A percentile compares a stretch with the other conserved stretches of the same genome.
Conservation (phyloP, 2,113 vertebrate genomes). For the Gambusia affinis region DNA sequence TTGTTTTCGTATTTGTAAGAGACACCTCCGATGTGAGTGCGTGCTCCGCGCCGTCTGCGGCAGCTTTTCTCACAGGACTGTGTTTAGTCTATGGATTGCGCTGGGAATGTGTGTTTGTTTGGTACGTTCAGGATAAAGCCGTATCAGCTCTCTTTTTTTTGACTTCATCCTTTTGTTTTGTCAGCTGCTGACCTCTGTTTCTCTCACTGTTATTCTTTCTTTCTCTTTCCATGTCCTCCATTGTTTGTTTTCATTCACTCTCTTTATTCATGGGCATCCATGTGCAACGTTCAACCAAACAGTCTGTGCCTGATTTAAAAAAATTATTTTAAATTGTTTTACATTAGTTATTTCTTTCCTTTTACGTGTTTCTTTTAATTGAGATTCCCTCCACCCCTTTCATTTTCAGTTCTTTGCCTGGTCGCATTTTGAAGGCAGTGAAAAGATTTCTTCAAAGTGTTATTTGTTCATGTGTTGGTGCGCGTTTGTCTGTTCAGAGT, state of each 20-base stretch:
- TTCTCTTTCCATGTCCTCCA: slow-evolving; percentile 23
- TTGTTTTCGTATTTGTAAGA: slow-evolving; percentile 55
- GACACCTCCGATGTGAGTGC: slow-evolving; percentile 51
- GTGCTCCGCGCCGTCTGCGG: slow-evolving; percentile 26
- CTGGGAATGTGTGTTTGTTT: slow-evolving; percentile 49
- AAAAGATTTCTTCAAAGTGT: slow-evolving; percentile 9
- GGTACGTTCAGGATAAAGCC: slow-evolving; percentile 61
- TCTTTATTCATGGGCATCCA: slow-evolving; percentile 34
- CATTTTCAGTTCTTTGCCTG: slow-evolving; percentile 13
- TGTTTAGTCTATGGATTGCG: slow-evolving; percentile 62
- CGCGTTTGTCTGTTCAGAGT: neutral
- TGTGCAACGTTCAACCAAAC: slow-evolving; percentile 10
- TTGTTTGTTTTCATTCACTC: slow-evolving; percentile 48
- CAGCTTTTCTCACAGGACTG: slow-evolving; percentile 43
- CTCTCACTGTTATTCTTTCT: slow-evolving; percentile 27
- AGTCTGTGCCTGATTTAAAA: slow-evolving; percentile 4
- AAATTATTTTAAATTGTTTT: slow-evolving; percentile 25
- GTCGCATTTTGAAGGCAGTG: slow-evolving; percentile 22
- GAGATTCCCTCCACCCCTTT: neutral
- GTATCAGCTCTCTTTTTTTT: slow-evolving; percentile 61
- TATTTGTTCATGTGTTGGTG: slow-evolving; percentile 3
- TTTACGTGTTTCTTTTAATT: neutral
- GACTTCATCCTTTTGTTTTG: slow-evolving; percentile 73
- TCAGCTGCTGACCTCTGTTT: slow-evolving; percentile 68
- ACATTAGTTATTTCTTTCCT: slow-evolving; percentile 1